Percentiles rank a stretch among this genome's conserved stretches.
Conservation (phyloP, 2,888 invertebrate species). For the Chaetogeoica ovagalla region DNA sequence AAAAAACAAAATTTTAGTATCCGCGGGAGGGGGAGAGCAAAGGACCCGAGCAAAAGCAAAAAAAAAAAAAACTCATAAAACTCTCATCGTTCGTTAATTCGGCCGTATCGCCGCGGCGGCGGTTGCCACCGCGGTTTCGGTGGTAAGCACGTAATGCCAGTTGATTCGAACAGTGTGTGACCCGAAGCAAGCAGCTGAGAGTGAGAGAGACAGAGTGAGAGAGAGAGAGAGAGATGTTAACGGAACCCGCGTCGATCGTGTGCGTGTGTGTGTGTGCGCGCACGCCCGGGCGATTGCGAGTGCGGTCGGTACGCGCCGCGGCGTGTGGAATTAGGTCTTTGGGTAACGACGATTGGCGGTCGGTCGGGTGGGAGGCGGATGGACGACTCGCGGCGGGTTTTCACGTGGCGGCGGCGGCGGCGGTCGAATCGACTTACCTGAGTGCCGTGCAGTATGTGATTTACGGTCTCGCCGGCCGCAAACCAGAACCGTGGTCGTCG, state of each 20-base stretch:
- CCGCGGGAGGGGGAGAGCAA: not conserved
- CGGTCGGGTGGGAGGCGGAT: constrained; percentile 46
- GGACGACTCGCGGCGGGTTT: constrained; percentile 48
- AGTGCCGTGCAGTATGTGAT: constrained; percentile 51
- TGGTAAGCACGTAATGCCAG: constrained; percentile 10
- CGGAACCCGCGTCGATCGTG: constrained; percentile 44
- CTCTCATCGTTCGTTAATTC: not conserved
- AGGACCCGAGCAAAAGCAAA: not conserved
- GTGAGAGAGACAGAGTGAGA: not conserved
- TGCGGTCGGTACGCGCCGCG: constrained; percentile 15
- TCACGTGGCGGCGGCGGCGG: constrained; percentile 45
- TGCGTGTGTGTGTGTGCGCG: not conserved
- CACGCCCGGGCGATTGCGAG: not conserved
- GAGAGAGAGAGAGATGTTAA: constrained; percentile 10
- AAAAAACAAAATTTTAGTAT: not conserved
- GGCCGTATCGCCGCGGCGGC: not conserved
- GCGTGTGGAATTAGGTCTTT: constrained; percentile 48
- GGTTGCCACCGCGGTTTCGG: constrained; percentile 16
- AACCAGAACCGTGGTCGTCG: constrained; percentile 31
- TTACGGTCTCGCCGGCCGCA: constrained; percentile 52
- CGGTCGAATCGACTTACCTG: constrained; percentile 49
- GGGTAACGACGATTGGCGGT: constrained; percentile 44
- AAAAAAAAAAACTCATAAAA: constrained; percentile 18
- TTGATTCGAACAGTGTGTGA: not conserved
- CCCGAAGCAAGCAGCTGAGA: constrained; percentile 38